A percentile compares a stretch with the other conserved stretches of the same genome.
Evolutionary conservation across 2,888 invertebrate genomes (phyloP).

Genomic region (Pterostichus niger): DNA sequence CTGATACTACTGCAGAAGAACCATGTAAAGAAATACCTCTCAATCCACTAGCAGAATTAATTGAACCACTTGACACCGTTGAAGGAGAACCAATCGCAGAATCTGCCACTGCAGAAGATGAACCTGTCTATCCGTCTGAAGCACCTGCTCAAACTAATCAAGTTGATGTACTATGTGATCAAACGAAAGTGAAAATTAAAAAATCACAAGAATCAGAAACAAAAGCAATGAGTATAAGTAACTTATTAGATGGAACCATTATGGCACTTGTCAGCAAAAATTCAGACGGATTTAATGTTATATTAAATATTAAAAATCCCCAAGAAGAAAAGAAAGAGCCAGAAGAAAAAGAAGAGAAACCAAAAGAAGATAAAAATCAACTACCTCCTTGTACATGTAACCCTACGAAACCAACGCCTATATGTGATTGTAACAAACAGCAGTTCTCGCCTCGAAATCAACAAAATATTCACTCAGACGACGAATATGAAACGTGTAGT

Average conservation of each 20-base stretch:
- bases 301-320: slow-evolving; percentile 5
- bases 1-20: too few species aligned
- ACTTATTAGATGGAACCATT: slow-evolving; percentile 9
- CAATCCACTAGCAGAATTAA: too few species aligned
- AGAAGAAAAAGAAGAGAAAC: background rate
- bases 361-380: too few species aligned
- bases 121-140: background rate
- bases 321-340: background rate
- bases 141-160: background rate
- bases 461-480: background rate
- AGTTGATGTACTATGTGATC: background rate
- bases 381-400: background rate
- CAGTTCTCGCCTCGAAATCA: background rate
- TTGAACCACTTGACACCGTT: too few species aligned
- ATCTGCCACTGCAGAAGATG: background rate
- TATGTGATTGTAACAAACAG: background rate
- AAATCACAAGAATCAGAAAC: slow-evolving; percentile 20
- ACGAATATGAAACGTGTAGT: slow-evolving; percentile 41
- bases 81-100: too few species aligned
- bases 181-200: background rate
- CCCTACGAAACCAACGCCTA: background rate
- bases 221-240: slow-evolving; percentile 1
- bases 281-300: slow-evolving; percentile 1
- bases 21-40: too few species aligned
- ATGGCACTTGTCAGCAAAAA: slow-evolving; percentile 16